Conservation (phyloP, 2,888 invertebrate genomes). For the Hipparchia sbordonii region DNA sequence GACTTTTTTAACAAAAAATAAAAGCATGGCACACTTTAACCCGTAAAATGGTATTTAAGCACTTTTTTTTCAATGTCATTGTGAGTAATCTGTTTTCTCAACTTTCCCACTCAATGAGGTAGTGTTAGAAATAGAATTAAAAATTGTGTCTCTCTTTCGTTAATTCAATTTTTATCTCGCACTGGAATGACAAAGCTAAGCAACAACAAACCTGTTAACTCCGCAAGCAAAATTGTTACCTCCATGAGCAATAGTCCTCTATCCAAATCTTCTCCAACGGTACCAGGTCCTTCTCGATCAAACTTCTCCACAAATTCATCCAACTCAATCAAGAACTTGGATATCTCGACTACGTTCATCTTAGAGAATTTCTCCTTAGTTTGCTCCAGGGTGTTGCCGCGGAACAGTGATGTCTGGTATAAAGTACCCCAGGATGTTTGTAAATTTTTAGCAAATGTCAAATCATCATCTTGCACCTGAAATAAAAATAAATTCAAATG, state of each 20-base stretch:
- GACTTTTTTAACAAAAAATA: background rate
- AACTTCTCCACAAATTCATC: slow-evolving; percentile 89
- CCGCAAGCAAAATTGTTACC: slow-evolving; percentile 53
- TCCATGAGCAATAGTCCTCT: slow-evolving; percentile 87
- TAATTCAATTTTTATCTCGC: too few relatives aligned
- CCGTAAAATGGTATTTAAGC: too few relatives aligned
- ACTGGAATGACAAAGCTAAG: too few relatives aligned
- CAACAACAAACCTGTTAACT: too few relatives aligned
- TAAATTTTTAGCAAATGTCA: slow-evolving; percentile 82
- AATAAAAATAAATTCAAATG: background rate
- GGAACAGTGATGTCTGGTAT: slow-evolving; percentile 86
- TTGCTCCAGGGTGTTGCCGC: slow-evolving; percentile 86
- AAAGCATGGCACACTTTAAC: background rate
- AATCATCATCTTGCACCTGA: slow-evolving; percentile 80
- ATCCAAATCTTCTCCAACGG: slow-evolving; percentile 90
- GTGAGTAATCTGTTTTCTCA: too few relatives aligned
- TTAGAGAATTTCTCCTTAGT: slow-evolving; percentile 94
- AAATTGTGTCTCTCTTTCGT: too few relatives aligned
- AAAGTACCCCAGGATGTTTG: slow-evolving; percentile 87
- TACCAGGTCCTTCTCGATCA: slow-evolving; percentile 89
- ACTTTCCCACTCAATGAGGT: background rate
- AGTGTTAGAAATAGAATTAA: too few relatives aligned
- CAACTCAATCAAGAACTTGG: slow-evolving; percentile 84
- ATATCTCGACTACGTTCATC: slow-evolving; percentile 89
- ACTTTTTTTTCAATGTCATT: too few relatives aligned